A percentile compares a stretch with the other conserved stretches of the same genome.
These are phyloP conservation scores for Lerema accius DNA, from an alignment of 1,140 invertebrate genomes.

Conservation along the genomic window DNA sequence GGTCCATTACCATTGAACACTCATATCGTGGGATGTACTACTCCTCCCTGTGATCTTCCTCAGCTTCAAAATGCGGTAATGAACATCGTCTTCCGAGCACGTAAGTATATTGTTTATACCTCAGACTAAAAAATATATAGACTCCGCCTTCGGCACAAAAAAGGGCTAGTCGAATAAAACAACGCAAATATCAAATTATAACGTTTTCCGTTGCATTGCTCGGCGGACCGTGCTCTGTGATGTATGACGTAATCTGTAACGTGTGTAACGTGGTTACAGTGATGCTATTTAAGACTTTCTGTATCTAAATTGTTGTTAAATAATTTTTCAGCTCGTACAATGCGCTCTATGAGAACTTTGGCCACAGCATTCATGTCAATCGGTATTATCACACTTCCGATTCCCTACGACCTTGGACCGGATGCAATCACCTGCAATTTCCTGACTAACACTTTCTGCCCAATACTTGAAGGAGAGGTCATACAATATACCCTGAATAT, in stretches of 20 bases:
- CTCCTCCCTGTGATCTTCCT: slow-evolving; percentile 49
- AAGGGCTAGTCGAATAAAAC: too few relatives aligned
- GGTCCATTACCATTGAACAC: background rate
- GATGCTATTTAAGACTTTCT: too few relatives aligned
- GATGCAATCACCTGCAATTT: slow-evolving; percentile 51
- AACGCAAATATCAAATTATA: too few relatives aligned
- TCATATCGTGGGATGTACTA: slow-evolving; percentile 37
- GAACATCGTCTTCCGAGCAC: slow-evolving; percentile 52
- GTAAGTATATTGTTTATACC: too few relatives aligned
- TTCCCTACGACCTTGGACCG: slow-evolving; percentile 42
- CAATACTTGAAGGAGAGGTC: slow-evolving; percentile 46
- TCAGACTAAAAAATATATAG: too few relatives aligned
- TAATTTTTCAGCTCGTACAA: slow-evolving; percentile 44
- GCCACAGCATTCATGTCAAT: slow-evolving; percentile 43
- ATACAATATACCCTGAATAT: slow-evolving; percentile 51
- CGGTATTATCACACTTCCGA: slow-evolving; percentile 19
- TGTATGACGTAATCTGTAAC: too few relatives aligned
- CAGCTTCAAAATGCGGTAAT: slow-evolving; percentile 49
- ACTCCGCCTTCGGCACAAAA: too few relatives aligned
- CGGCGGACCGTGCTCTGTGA: too few relatives aligned
- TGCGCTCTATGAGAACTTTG: slow-evolving; percentile 44
- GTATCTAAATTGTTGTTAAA: too few relatives aligned
- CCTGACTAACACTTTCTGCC: slow-evolving; percentile 55
- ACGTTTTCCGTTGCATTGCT: too few relatives aligned
- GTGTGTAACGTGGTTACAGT: too few relatives aligned